phyloP scores from a whole-genome alignment of 2,888 invertebrate genomes.

The Nymphalis c-album region DNA sequence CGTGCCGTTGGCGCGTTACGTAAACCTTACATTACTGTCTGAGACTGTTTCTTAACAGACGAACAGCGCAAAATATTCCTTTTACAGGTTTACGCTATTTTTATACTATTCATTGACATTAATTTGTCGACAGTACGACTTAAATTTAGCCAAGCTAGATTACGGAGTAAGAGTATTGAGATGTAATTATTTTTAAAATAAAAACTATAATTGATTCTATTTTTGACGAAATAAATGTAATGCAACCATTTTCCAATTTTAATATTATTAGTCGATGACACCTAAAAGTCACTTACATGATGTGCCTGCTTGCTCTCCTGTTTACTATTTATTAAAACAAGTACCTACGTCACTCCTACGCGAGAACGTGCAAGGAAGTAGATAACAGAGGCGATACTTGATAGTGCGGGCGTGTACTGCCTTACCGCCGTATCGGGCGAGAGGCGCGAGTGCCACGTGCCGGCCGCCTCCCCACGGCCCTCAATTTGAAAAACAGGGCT shows the following conservation, averaged over 20 bases:
- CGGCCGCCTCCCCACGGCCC: conserved; percentile 13
- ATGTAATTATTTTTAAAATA: no score
- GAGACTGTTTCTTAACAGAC: conserved; percentile 3
- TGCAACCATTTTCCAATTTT: no score
- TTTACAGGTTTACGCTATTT: not conserved
- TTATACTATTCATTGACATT: no score
- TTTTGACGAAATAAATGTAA: no score
- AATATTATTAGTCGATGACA: not conserved
- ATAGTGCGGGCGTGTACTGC: conserved; percentile 19
- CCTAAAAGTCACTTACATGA: not conserved
- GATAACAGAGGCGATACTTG: conserved; percentile 19
- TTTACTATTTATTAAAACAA: not conserved
- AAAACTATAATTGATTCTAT: no score
- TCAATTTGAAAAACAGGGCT: not conserved
- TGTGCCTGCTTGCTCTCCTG: not conserved
- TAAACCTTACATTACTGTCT: conserved; percentile 51
- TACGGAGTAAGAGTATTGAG: no score
- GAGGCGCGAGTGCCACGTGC: conserved; percentile 17
- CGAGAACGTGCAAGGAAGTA: conserved; percentile 14
- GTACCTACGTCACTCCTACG: conserved; percentile 4
- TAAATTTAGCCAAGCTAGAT: no score
- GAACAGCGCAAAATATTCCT: not conserved
- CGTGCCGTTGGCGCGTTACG: conserved; percentile 57
- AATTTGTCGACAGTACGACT: no score
- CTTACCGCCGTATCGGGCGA: conserved; percentile 13